Evolutionary conservation across 2,888 invertebrate genomes (phyloP).

Genomic region (Platerodrilus igneus): DNA sequence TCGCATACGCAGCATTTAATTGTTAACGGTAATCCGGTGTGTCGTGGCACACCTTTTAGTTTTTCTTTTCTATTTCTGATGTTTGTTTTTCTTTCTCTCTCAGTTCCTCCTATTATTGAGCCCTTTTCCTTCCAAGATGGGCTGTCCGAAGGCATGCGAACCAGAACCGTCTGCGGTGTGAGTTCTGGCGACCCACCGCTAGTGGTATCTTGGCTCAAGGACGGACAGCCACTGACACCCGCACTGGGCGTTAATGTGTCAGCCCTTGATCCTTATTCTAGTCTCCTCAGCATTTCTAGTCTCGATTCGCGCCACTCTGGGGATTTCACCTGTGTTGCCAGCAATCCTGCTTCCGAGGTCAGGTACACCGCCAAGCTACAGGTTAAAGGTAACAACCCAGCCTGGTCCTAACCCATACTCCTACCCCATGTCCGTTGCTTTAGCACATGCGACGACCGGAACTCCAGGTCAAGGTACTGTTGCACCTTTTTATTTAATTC

Average conservation of each 20-base stretch:
- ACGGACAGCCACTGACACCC: constrained; percentile 65
- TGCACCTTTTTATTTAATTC: constrained; percentile 57
- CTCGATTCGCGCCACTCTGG: constrained; percentile 70
- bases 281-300: constrained; percentile 72
- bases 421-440: constrained; percentile 47
- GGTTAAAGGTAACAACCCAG: constrained; percentile 70
- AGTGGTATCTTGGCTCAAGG: constrained; percentile 77
- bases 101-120: constrained; percentile 83
- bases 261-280: constrained; percentile 71
- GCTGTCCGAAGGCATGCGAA: constrained; percentile 76
- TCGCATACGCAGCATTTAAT: constrained; percentile 68
- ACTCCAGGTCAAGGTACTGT: constrained; percentile 59
- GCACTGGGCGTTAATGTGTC: constrained; percentile 64
- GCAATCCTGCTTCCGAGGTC: constrained; percentile 74
- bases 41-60: constrained; percentile 44
- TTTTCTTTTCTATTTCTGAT: constrained; percentile 55
- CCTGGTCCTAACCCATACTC: constrained; percentile 36
- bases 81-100: constrained; percentile 54
- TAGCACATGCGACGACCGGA: constrained; percentile 59
- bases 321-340: constrained; percentile 73
- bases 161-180: constrained; percentile 75
- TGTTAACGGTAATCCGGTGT: constrained; percentile 67
- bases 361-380: constrained; percentile 74
- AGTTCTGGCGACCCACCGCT: constrained; percentile 77
- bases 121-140: constrained; percentile 81